Base-by-base conservation (phyloP, 1,140 invertebrate genomes). In the Yoshiicerus persimilis region DNA sequence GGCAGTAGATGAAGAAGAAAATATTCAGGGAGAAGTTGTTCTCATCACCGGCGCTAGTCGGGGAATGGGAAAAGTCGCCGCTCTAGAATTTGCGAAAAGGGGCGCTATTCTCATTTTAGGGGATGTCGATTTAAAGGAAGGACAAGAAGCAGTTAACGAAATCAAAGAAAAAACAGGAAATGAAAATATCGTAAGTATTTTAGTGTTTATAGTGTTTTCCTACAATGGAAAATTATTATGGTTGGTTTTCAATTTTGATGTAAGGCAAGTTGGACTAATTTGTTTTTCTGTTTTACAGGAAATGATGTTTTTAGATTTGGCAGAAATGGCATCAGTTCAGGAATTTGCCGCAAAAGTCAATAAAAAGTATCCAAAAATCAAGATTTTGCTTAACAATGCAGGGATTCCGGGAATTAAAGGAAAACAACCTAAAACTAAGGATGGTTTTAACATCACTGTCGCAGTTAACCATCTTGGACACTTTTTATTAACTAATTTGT, bases 351-450 rank as follows among this genome's bases (percentile, higher is more conserved):
- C 32, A 27, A 62, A 87, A 13, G 84, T 91, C 3, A 23, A 89
- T 11, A 84, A 90, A 62, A 91, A 91, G 70, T 92, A 93, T 87
- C 27, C 88, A 4, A 90, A 92, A 30, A 85, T 94, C 2, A 92
- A 94, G 89, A 92, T 94, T 41, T 88, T 94, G 20, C 92, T 94
- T 13, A 94, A 94, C 84, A 94, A 94, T 91, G 94, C 93, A 27
- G 92, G 91, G 9, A 41, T 87, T 39, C 83, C 41, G 10, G 83
- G 25, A 47, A 84, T 56, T 11, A 84, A 84, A 30, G 83, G 83
- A 30, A 36, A 84, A 47, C 38, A 56, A 30, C 38, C 25, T 0
- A 56, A 84, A 56, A 56, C 83, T 0, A 47, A 27, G 11, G 41
- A 84, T 16, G 83, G 83, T 10, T 30, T 39, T 23, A n/a, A 83